phyloP scores from a whole-genome alignment of 2,797 vertebrate species.

The Zenarchopterus dispar region DNA sequence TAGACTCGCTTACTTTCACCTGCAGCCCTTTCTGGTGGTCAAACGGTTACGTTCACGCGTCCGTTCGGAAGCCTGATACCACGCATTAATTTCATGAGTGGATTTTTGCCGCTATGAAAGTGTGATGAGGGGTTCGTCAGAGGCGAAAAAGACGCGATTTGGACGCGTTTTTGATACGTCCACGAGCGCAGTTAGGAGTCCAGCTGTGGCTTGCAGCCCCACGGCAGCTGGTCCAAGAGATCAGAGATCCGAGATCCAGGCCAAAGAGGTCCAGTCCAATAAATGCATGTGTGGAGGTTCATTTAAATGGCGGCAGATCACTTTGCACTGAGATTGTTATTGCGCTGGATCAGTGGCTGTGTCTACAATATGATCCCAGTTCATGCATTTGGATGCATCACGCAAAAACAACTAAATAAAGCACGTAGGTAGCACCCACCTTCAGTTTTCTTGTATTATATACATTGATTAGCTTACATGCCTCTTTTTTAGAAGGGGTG shows the following conservation, averaged over 20 bases:
- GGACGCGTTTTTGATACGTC: constrained; percentile 28
- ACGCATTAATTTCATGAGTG: background rate
- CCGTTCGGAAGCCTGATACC: too few species aligned
- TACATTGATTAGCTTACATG: too few species aligned
- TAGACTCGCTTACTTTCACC: constrained; percentile 14
- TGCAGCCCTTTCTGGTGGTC: background rate
- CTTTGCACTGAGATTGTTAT: constrained; percentile 17
- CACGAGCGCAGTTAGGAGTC: constrained; percentile 47
- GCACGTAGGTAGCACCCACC: too few species aligned
- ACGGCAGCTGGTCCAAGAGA: too few species aligned
- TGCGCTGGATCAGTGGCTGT: constrained; percentile 45
- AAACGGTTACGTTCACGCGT: too few species aligned
- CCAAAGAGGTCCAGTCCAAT: too few species aligned
- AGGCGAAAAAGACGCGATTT: background rate
- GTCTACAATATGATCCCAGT: constrained; percentile 36
- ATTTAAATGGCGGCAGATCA: constrained; percentile 33
- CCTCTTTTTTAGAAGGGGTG: too few species aligned
- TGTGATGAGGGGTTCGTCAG: background rate
- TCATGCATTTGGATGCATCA: background rate
- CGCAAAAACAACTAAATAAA: too few species aligned
- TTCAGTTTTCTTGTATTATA: too few species aligned
- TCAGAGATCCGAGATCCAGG: background rate
- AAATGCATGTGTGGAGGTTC: background rate
- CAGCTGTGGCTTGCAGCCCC: constrained; percentile 10
- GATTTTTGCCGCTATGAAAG: background rate